These are phyloP conservation scores for Strigamia transsilvanica DNA, from an alignment of 2,888 invertebrate genomes.

Conservation along the genomic window DNA sequence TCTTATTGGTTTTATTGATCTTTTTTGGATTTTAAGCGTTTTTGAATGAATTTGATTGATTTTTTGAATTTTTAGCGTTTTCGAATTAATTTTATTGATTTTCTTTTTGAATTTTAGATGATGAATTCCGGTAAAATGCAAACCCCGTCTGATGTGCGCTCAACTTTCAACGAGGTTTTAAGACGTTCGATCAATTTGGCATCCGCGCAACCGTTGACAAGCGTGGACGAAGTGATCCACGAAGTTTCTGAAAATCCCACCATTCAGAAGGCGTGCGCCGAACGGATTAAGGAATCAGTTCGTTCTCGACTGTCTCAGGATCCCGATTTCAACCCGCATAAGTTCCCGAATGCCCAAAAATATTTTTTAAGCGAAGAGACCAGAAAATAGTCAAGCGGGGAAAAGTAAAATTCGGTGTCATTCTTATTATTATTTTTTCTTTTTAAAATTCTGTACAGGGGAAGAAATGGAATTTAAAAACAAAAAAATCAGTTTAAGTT, in stretches of 20 bases:
- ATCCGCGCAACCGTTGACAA: slow-evolving; percentile 66
- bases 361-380: slow-evolving; percentile 58
- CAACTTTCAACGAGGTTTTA: slow-evolving; percentile 63
- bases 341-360: slow-evolving; percentile 63
- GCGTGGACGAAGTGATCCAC: slow-evolving; percentile 66
- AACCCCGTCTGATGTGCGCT: slow-evolving; percentile 59
- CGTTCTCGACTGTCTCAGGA: slow-evolving; percentile 67
- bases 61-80: neutral
- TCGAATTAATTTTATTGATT: neutral
- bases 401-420: neutral
- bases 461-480: neutral
- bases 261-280: slow-evolving; percentile 69
- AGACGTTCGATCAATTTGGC: slow-evolving; percentile 67
- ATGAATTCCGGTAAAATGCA: slow-evolving; percentile 61
- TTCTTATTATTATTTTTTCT: neutral
- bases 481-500: neutral
- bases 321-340: slow-evolving; percentile 62
- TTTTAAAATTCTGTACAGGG: neutral
- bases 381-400: neutral
- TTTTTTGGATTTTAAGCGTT: neutral
- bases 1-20: no score
- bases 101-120: slow-evolving; percentile 57
- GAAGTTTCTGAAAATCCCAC: slow-evolving; percentile 67
- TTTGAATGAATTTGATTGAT: neutral
- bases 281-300: slow-evolving; percentile 67